Evolutionary conservation across 1,140 invertebrate species (phyloP), one percentile per base, ranked within the genome.

Genomic region (Oncopodura yosiiana): DNA sequence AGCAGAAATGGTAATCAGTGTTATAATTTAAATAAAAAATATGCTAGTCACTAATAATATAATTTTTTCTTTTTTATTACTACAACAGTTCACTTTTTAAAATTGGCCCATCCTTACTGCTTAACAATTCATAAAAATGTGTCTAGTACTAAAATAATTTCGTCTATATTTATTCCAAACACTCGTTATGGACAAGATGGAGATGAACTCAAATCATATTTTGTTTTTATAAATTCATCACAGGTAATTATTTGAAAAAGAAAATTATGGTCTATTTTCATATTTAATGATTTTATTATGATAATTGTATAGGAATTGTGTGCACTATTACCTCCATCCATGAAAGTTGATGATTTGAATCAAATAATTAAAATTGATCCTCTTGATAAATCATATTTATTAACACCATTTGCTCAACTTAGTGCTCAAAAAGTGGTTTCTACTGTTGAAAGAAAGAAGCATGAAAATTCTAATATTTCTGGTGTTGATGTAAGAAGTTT

Each of bases 1-100:
- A 70, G 78, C 46, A 78, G 78, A 65, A 75, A 77, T 58, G 67
- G 80, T 82, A 71, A 73, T 67, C 64, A 56, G 19, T 2, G 21
- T 21, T 23, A 30, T n/a, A n/a, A n/a, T n/a, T n/a, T n/a, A n/a
- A n/a, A n/a, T n/a, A n/a, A n/a, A n/a, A n/a, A n/a, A n/a, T n/a
- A n/a, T n/a, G n/a, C n/a, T n/a, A n/a, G n/a, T n/a, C n/a, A n/a
- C n/a, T n/a, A n/a, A n/a, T n/a, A n/a, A n/a, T n/a, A n/a, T n/a
- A n/a, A n/a, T n/a, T n/a, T n/a, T n/a, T n/a, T n/a, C n/a, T n/a
- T n/a, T n/a, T n/a, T n/a, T 36, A 19, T 19, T 38, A 24, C 12
- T 14, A 36, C 53, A 38, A 1, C 32, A 61, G 60, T 56, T 8
- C 50, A 38, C 30, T 60, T 60, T 19, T 63, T 63, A 29, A 29